phyloP scores from a whole-genome alignment of 2,113 vertebrate genomes.

The Brachypodius melanocephalos region DNA sequence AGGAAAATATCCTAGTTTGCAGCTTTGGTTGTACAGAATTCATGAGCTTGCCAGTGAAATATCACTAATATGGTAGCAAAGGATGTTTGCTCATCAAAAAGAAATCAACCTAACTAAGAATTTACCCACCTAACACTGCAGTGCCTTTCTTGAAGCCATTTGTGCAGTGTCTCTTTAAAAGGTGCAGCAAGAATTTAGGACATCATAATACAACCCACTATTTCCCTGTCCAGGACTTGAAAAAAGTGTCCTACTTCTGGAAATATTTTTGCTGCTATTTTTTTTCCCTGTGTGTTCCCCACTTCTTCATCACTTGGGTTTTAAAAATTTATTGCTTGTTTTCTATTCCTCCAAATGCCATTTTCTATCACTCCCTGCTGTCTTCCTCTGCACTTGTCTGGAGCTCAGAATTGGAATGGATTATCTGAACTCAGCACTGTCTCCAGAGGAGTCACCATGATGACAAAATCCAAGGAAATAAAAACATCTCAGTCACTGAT shows the following conservation, averaged over 20 bases:
- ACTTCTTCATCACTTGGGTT: not conserved
- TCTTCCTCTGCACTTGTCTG: slow-evolving; percentile 4
- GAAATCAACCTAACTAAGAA: not conserved
- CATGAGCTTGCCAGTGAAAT: not conserved
- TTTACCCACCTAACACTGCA: not conserved
- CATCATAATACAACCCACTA: not conserved
- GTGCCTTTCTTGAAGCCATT: not conserved
- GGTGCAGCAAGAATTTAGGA: not conserved
- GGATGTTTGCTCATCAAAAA: not conserved
- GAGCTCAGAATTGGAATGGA: slow-evolving; percentile 11
- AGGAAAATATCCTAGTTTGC: not conserved
- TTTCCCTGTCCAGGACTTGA: not conserved
- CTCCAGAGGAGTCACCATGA: slow-evolving; percentile 8
- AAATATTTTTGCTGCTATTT: slow-evolving; percentile 15
- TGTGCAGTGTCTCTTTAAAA: not conserved
- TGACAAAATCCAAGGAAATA: slow-evolving; percentile 31
- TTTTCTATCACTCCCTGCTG: slow-evolving; percentile 29
- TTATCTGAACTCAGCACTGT: not conserved
- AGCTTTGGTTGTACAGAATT: not conserved
- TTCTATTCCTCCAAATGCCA: not conserved
- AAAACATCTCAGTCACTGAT: slow-evolving; percentile 18
- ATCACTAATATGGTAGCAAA: not conserved
- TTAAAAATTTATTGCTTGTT: slow-evolving; percentile 40
- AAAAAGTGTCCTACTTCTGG: not conserved
- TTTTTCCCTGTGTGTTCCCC: not conserved